Base-by-base conservation (phyloP, 2,113 vertebrate genomes). In the Coptodon rendalli region DNA sequence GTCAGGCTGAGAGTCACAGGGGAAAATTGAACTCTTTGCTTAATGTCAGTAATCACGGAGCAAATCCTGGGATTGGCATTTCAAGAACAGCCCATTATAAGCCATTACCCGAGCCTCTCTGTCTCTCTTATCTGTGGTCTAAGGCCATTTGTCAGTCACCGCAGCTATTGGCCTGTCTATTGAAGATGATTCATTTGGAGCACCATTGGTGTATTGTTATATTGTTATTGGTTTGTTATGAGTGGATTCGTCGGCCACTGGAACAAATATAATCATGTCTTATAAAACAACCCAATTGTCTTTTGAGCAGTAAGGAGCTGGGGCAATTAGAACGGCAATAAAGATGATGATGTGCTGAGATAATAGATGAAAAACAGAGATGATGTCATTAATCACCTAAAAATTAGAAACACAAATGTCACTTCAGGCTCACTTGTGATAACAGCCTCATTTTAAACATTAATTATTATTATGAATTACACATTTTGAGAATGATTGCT, bases 21-120 rank as follows among this genome's bases (percentile, higher is more conserved):
- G 89, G 86, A 85, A 92, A 92, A 89, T 89, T 86, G 81, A 94
- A 90, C 92, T 92, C 71, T 93, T 91, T 91, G 79, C 63, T 87
- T 93, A 94, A 94, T 94, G 85, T 91, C 86, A 90, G 91, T 93
- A 95, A 94, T 94, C 88, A 93, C 57, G 53, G 31, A 90, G 81
- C 76, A 91, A 83, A 91, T 92, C 71, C 84, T 91, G 78, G 78
- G 88, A 89, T 88, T 93, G 93, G 92, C 87, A 68, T 94, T 90
- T 92, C 87, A 95, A 92, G 76, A 92, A 81, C 88, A 87, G 31
- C 85, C 89, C 84, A 93, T 94, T 92, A 92, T 82, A 86, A 71
- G 81, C 89, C 88, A 91, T 95, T 92, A 95, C 61, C 83, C 27
- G 0, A 80, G 57, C 71, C 79, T 43, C 82, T 81, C 84, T 52